A percentile compares a stretch with the other conserved stretches of the same genome.
These are phyloP conservation scores for Rhagium mordax DNA, from an alignment of 2,888 invertebrate genomes.

Conservation along the genomic window DNA sequence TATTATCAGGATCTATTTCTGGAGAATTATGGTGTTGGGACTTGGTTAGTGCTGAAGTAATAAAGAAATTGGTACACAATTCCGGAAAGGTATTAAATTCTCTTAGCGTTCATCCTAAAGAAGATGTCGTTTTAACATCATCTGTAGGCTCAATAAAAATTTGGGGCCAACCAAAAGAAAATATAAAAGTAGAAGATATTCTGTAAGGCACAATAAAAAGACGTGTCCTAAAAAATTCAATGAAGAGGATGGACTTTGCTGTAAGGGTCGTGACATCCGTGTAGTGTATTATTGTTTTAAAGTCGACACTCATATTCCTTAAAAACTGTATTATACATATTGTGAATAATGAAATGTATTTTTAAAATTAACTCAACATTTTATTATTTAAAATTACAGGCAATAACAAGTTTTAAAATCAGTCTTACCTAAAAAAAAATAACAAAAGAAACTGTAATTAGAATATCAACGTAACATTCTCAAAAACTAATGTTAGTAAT, in stretches of 20 bases:
- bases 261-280: no score
- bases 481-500: conserved; percentile 44
- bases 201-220: neutral
- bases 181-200: conserved; percentile 16
- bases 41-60: conserved; percentile 82
- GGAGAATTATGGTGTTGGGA: conserved; percentile 93
- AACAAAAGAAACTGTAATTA: conserved; percentile 39
- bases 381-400: conserved; percentile 43
- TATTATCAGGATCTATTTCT: conserved; percentile 92
- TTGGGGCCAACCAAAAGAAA: conserved; percentile 73
- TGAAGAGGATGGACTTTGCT: no score
- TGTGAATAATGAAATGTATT: neutral
- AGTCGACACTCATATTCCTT: no score
- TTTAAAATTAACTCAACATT: conserved; percentile 19
- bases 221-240: no score
- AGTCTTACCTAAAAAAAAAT: conserved; percentile 46
- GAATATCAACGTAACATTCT: conserved; percentile 39
- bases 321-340: no score
- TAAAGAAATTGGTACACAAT: conserved; percentile 72
- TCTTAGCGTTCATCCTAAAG: conserved; percentile 85
- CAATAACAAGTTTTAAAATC: conserved; percentile 50
- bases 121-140: conserved; percentile 81
- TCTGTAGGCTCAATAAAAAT: conserved; percentile 81
- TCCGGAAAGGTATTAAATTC: conserved; percentile 82
- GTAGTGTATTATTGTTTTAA: no score